Evolutionary conservation across 2,888 invertebrate genomes (phyloP).

Genomic region (Azorinus chamasolen): DNA sequence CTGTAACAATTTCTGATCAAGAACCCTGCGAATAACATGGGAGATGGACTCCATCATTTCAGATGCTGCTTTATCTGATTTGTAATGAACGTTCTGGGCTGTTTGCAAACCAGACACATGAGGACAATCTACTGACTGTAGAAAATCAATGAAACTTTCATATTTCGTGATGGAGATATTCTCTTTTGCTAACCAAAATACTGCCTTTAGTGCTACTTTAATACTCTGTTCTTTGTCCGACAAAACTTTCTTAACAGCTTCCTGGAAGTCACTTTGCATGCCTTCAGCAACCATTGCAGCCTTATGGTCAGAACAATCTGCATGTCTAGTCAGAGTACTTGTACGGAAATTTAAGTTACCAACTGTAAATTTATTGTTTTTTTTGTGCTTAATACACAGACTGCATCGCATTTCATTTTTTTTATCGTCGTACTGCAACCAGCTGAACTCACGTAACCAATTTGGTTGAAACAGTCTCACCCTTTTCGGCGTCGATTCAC

Average conservation of each 20-base stretch:
- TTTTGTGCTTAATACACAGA: slow-evolving; percentile 23
- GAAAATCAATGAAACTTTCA: slow-evolving; percentile 17
- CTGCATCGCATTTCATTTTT: slow-evolving; percentile 11
- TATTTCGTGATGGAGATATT: slow-evolving; percentile 16
- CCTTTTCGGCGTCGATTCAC: too few relatives aligned
- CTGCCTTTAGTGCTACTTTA: slow-evolving; percentile 11
- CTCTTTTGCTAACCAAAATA: slow-evolving; percentile 22
- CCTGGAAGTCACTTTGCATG: slow-evolving; percentile 3
- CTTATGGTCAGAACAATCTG: slow-evolving; percentile 27
- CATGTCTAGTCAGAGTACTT: slow-evolving; percentile 31
- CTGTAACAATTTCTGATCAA: too few relatives aligned
- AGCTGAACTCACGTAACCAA: slow-evolving; percentile 3
- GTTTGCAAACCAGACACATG: slow-evolving; percentile 15
- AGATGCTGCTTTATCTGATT: slow-evolving; percentile 18
- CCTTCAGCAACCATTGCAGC: slow-evolving; percentile 9
- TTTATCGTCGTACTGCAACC: slow-evolving; percentile 7
- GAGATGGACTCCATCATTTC: slow-evolving; percentile 17
- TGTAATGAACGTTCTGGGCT: slow-evolving; percentile 15
- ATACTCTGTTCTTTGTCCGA: slow-evolving; percentile 20
- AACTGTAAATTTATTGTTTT: slow-evolving; percentile 15
- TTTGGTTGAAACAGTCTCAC: slow-evolving; percentile 12
- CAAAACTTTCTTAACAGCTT: slow-evolving; percentile 5
- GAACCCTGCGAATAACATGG: too few relatives aligned
- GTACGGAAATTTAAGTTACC: slow-evolving; percentile 31
- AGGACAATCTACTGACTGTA: slow-evolving; percentile 18